These are phyloP conservation scores for Dermatemys mawii DNA, from an alignment of 2,113 vertebrate genomes.

Conservation along the genomic window DNA sequence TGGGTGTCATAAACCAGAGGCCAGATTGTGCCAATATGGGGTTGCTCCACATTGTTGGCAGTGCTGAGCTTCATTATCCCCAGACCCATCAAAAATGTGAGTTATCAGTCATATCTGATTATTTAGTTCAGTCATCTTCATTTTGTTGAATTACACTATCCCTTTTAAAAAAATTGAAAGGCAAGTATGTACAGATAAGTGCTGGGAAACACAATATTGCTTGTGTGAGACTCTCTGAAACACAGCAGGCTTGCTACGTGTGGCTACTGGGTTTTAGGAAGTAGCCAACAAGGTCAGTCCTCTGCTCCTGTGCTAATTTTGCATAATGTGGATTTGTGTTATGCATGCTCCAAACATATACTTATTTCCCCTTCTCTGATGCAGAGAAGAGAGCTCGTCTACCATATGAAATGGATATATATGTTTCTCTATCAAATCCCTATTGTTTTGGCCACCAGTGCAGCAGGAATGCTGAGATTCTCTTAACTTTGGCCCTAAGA, in stretches of 20 bases:
- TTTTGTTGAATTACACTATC: neutral
- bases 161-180: neutral
- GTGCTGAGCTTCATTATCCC: neutral
- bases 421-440: neutral
- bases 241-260: neutral
- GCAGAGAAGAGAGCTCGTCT: neutral
- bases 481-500: neutral
- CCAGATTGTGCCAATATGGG: neutral
- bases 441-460: neutral
- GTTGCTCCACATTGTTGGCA: neutral
- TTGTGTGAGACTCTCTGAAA: neutral
- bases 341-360: neutral
- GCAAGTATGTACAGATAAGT: neutral
- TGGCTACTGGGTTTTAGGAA: neutral
- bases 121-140: neutral
- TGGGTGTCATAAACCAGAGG: neutral
- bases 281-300: neutral
- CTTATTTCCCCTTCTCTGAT: neutral
- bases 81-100: neutral
- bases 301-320: neutral
- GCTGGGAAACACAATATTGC: neutral
- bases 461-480: neutral
- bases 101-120: neutral
- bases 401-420: neutral
- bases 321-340: neutral